Percentiles rank a stretch among this genome's conserved stretches.
Evolutionary conservation across 2,113 vertebrate genomes (phyloP).

Genomic region (Corythaixoides concolor): DNA sequence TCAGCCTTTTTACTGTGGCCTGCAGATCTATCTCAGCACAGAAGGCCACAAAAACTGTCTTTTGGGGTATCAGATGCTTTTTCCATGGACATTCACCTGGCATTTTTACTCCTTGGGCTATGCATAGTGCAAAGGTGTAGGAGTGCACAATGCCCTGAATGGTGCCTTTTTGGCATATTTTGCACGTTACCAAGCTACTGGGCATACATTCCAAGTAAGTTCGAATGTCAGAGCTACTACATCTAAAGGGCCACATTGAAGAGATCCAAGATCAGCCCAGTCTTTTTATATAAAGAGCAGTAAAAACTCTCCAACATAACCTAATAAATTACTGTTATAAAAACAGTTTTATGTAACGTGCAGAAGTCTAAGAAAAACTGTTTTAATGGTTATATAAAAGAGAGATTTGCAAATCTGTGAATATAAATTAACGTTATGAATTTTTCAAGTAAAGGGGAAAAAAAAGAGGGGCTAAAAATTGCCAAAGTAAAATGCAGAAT

Average conservation of each 20-base stretch:
- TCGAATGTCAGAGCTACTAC: conserved; percentile 43
- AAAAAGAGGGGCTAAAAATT: neutral
- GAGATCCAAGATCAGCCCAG: conserved; percentile 31
- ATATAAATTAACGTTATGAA: neutral
- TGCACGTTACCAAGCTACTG: neutral
- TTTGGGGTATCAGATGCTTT: neutral
- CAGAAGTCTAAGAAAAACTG: conserved; percentile 58
- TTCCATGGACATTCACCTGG: neutral
- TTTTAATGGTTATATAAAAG: conserved; percentile 57
- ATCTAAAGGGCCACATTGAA: conserved; percentile 51
- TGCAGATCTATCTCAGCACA: neutral
- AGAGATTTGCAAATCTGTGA: conserved; percentile 56
- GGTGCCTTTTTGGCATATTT: conserved; percentile 21
- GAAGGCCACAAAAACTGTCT: neutral
- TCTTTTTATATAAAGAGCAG: conserved; percentile 52
- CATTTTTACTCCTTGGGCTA: neutral
- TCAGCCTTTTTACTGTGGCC: neutral
- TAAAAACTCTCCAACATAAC: conserved; percentile 43
- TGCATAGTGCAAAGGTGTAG: neutral
- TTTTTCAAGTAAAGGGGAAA: neutral
- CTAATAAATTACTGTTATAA: conserved; percentile 61
- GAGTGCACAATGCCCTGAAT: neutral
- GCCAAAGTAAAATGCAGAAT: conserved; percentile 24
- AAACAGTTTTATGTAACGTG: conserved; percentile 44
- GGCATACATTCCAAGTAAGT: neutral